Conservation (phyloP, 2,113 vertebrate genomes). For the Theristicus caerulescens region DNA sequence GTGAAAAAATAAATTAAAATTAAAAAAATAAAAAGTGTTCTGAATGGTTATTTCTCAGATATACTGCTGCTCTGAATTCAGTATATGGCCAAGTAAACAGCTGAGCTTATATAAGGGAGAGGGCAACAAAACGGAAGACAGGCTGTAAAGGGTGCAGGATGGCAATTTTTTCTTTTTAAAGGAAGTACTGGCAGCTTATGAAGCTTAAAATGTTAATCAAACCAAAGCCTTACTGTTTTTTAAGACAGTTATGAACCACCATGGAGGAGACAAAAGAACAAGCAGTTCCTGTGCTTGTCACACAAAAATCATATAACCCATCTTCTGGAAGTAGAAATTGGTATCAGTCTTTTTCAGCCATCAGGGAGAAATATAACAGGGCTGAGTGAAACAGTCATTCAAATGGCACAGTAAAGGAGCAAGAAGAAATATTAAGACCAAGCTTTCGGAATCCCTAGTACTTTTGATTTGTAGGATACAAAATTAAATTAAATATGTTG, state of each 20-base stretch:
- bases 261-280: background rate
- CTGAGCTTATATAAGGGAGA: background rate
- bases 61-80: background rate
- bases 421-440: background rate
- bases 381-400: background rate
- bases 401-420: background rate
- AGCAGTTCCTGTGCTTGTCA: background rate
- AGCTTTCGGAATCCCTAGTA: background rate
- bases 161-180: background rate
- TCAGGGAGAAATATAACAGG: background rate
- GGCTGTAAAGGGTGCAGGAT: background rate
- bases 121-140: background rate
- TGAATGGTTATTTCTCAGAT: background rate
- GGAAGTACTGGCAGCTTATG: background rate
- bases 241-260: background rate
- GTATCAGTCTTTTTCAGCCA: slow-evolving; percentile 38
- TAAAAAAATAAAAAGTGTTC: background rate
- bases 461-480: background rate
- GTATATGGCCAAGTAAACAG: background rate
- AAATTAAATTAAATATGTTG: background rate
- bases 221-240: background rate
- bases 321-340: slow-evolving; percentile 14
- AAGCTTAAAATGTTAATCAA: slow-evolving; percentile 17
- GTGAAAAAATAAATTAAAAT: background rate
- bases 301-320: background rate